A percentile compares a stretch with the other conserved stretches of the same genome.
Evolutionary conservation across 2,113 vertebrate genomes (phyloP).

Genomic region (Illadopsis cleaveri): DNA sequence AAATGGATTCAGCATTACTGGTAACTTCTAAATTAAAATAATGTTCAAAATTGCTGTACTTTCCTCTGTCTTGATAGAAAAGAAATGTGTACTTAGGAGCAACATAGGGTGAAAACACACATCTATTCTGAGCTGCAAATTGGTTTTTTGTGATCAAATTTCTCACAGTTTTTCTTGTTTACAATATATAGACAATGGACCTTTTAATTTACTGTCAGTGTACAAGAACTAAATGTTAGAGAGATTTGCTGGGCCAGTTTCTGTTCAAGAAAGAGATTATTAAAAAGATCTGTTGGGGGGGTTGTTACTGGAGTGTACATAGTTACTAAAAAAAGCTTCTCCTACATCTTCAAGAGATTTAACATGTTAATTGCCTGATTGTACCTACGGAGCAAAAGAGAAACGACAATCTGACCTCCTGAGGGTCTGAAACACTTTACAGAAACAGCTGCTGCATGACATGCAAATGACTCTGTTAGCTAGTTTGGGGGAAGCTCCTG

Average conservation of each 20-base stretch:
- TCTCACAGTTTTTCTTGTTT: background rate
- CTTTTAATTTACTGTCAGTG: background rate
- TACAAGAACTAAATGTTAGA: background rate
- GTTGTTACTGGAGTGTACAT: background rate
- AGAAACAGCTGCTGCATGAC: background rate
- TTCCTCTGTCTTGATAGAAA: background rate
- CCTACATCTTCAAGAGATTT: background rate
- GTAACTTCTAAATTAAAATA: conserved; percentile 70
- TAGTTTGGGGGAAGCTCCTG: background rate
- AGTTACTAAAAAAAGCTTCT: background rate
- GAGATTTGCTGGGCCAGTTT: background rate
- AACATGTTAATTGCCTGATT: background rate
- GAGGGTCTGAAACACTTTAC: background rate
- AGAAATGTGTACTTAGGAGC: background rate
- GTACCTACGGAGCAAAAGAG: background rate
- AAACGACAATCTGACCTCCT: background rate
- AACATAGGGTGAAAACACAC: background rate
- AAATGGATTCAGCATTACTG: conserved; percentile 93
- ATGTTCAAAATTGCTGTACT: background rate
- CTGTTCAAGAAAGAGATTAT: background rate
- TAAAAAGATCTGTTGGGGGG: background rate
- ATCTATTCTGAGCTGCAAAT: background rate
- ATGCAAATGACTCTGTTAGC: background rate
- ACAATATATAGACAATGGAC: background rate
- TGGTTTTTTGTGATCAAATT: background rate